Base-by-base conservation (phyloP, 2,888 invertebrate genomes). In the Rhaphigaster nebulosa region DNA sequence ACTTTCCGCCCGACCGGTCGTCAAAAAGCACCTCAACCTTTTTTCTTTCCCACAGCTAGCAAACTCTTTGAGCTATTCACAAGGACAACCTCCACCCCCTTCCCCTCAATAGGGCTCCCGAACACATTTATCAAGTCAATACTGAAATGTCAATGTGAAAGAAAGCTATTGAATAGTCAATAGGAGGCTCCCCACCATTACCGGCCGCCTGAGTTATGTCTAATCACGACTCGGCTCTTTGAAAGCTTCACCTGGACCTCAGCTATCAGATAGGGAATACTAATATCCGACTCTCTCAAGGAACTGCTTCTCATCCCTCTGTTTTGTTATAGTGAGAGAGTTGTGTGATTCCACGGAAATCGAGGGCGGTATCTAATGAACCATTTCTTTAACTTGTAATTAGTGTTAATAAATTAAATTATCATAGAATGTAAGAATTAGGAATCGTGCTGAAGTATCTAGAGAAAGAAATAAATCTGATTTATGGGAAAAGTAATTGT, bases 71-170 rank as follows among this genome's bases (percentile, higher is more conserved):
- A 87, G 88, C 91, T 88, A 87, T 80, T 90, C 90, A 90, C 65
- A 65, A 65, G 29, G 65, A 65, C 29, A 60, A 34, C 84, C 76
- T 54, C 45, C 87, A 52, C 52, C 87, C 52, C 50, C 87, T 52
- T 41, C 34, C 87, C n/a, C 70, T 89, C 89, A 89, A 89, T 70
- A 29, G 89, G 41, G n/a, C 65, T 70, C 89, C 89, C 54, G 65
- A 60, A 65, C 89, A 91, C 91, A 91, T 91, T 91, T 91, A 91
- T 91, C 91, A 91, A 91, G 91, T 90, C 91, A 90, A 91, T 91
- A 91, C 91, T 91, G 91, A 88, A 91, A 91, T 91, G 91, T 91
- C 91, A 91, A 91, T 91, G 91, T 91, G 91, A 91, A 91, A 91
- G 91, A 91, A 91, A 45, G 45, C 56, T 89, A 89, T 89, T 89